Evolutionary conservation across 64 coral and sea anemone species (phyloP).

Genomic region (Stichodactyla mertensii): DNA sequence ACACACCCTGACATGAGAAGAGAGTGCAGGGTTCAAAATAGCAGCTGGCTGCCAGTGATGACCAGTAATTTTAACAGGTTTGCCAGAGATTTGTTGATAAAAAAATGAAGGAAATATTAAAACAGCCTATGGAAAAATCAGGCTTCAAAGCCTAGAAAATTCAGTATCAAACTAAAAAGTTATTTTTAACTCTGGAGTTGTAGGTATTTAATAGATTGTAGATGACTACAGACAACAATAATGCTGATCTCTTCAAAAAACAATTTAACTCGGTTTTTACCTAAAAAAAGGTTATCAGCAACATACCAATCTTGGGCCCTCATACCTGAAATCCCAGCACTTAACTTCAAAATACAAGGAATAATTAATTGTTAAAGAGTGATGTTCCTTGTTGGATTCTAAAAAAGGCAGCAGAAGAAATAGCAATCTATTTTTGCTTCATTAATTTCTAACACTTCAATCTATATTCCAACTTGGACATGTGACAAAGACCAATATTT

Average conservation of each 20-base stretch:
- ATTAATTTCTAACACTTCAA: not conserved
- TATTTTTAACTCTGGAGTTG: no score
- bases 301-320: not conserved
- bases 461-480: not conserved
- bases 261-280: slow-evolving; percentile 59
- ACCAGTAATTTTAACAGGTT: no score
- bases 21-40: no score
- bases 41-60: no score
- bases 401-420: not conserved
- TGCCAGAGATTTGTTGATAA: no score
- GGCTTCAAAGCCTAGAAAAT: no score
- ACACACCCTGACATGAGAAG: no score
- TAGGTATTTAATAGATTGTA: not conserved
- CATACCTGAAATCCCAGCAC: slow-evolving; percentile 6
- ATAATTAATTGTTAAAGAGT: slow-evolving; percentile 32
- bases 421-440: not conserved
- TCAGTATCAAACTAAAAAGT: no score
- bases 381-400: not conserved
- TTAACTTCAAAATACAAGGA: slow-evolving; percentile 17
- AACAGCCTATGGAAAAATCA: no score
- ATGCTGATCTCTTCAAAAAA: slow-evolving; percentile 35
- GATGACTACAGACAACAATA: not conserved
- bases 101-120: no score
- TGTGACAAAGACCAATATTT: not conserved
- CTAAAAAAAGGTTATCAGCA: slow-evolving; percentile 11